Evolutionary conservation across 2,113 vertebrate genomes (phyloP).

Genomic region (Carollia perspicillata): DNA sequence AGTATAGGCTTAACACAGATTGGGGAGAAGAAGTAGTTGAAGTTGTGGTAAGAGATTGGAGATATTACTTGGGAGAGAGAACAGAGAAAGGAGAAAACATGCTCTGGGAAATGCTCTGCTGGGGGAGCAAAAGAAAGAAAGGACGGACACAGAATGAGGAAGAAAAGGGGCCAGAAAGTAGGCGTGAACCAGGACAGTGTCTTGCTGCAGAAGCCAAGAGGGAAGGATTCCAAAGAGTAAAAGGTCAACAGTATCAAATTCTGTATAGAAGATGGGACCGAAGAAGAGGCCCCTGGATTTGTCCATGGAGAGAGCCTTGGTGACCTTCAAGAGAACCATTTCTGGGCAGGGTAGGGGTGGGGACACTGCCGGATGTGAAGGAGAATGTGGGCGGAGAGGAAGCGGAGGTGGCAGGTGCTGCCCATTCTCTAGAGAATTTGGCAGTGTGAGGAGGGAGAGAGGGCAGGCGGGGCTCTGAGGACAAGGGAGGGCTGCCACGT

Average conservation of each 20-base stretch:
- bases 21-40: accelerated
- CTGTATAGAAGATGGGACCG: neutral
- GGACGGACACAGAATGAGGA: neutral
- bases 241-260: neutral
- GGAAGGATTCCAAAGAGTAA: neutral
- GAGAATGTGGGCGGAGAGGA: constrained; percentile 51
- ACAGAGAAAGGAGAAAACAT: neutral
- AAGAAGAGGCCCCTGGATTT: neutral
- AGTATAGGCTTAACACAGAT: neutral
- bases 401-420: constrained; percentile 39
- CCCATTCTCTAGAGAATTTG: constrained; percentile 8
- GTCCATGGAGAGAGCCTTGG: neutral
- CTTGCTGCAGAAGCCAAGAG: neutral
- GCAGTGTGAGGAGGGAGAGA: neutral
- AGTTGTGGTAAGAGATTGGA: neutral
- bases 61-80: neutral
- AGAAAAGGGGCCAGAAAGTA: neutral
- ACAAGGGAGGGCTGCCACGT: neutral
- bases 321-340: constrained; percentile 60
- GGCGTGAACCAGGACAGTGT: neutral
- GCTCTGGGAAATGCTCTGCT: neutral
- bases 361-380: constrained; percentile 48
- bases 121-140: neutral
- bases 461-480: neutral
- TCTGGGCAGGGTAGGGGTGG: neutral